Conservation (phyloP, 2,113 vertebrate species). For the Stigmatopora argus region DNA sequence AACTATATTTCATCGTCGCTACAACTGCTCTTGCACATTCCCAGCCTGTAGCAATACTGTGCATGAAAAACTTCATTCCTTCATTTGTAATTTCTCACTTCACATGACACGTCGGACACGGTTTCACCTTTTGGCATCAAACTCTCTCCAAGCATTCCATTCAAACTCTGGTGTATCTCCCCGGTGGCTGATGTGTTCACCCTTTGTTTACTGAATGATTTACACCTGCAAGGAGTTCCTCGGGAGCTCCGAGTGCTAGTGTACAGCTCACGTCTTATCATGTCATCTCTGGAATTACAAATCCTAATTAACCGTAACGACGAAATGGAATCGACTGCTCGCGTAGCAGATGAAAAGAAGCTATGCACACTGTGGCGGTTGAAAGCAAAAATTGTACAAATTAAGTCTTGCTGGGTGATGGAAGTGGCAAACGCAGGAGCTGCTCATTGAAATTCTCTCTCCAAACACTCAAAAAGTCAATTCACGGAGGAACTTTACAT, state of each 20-base stretch:
- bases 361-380: background rate
- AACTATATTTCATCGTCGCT: too few relatives aligned
- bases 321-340: conserved; percentile 24
- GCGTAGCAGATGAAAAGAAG: conserved; percentile 11
- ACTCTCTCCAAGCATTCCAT: conserved; percentile 42
- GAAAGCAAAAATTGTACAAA: background rate
- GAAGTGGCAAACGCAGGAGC: background rate
- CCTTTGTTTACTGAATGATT: conserved; percentile 64
- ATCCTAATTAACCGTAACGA: conserved; percentile 38
- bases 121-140: conserved; percentile 4
- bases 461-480: background rate
- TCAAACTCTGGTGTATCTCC: conserved; percentile 31
- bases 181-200: conserved; percentile 58
- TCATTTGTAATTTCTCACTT: background rate
- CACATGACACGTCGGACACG: background rate
- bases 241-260: conserved; percentile 34
- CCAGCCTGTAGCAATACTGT: background rate
- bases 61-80: background rate
- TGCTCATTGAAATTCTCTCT: background rate
- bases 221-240: conserved; percentile 47
- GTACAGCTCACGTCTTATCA: conserved; percentile 11
- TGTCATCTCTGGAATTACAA: conserved; percentile 37
- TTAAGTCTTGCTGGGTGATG: background rate
- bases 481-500: background rate
- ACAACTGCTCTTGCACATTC: background rate